Percentiles rank a stretch among this genome's conserved stretches.
Evolutionary conservation across 2,797 vertebrate genomes (phyloP).

Genomic region (Cryptoprocta ferox): DNA sequence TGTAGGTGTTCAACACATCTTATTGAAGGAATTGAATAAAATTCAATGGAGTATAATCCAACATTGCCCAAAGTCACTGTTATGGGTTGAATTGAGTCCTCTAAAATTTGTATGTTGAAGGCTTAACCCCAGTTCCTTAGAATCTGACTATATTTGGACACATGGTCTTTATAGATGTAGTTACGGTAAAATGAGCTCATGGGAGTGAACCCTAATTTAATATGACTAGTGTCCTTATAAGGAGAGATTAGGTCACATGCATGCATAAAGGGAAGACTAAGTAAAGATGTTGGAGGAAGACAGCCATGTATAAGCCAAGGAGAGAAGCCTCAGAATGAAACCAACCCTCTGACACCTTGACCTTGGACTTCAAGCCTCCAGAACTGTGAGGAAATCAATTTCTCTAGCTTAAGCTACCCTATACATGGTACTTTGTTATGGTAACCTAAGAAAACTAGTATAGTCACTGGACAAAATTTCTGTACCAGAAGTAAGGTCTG

Average conservation of each 20-base stretch:
- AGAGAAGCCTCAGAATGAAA: neutral
- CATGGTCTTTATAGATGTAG: neutral
- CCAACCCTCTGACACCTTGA: neutral
- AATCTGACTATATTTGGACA: neutral
- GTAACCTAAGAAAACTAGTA: neutral
- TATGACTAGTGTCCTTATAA: neutral
- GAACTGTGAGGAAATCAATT: neutral
- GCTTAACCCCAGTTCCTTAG: neutral
- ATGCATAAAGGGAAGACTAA: neutral
- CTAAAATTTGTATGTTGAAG: neutral
- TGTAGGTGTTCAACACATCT: neutral
- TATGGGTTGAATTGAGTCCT: neutral
- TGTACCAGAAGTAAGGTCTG: neutral
- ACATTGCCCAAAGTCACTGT: neutral
- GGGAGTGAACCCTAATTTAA: neutral
- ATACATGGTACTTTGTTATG: neutral
- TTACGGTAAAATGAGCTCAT: neutral
- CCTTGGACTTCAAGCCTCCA: neutral
- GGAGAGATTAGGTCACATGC: neutral
- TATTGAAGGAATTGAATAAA: neutral
- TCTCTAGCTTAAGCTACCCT: neutral
- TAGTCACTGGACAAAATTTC: neutral
- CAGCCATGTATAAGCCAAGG: neutral
- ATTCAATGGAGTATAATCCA: neutral
- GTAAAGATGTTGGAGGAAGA: neutral